phyloP scores from a whole-genome alignment of 2,113 vertebrate genomes.

The Chloropsis hardwickii region DNA sequence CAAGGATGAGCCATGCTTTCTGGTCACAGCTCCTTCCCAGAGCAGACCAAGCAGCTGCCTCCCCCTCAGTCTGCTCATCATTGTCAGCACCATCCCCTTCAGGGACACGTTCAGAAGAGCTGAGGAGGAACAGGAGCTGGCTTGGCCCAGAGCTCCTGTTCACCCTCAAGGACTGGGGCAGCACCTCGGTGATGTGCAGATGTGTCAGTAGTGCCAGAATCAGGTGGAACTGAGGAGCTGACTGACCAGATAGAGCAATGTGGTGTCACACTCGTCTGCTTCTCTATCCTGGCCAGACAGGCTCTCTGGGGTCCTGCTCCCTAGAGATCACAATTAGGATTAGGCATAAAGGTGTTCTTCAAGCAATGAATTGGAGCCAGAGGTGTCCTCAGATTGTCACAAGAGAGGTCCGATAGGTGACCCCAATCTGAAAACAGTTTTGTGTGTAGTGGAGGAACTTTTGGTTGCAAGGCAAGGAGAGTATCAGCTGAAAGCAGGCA shows the following conservation, averaged over 20 bases:
- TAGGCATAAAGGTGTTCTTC: background rate
- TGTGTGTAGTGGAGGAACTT: background rate
- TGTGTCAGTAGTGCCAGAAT: background rate
- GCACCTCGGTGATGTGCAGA: rapidly evolving
- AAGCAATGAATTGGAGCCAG: background rate
- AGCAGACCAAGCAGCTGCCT: background rate
- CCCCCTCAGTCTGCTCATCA: too few relatives aligned
- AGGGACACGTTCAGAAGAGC: background rate
- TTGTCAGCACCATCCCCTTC: background rate
- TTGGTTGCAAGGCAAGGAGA: background rate
- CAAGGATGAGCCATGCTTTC: background rate
- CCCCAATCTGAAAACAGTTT: background rate
- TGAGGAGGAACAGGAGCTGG: rapidly evolving
- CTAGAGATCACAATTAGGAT: background rate
- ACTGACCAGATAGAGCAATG: too few relatives aligned
- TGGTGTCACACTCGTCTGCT: background rate
- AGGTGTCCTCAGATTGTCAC: background rate
- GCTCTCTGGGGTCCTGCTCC: background rate
- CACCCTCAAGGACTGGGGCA: background rate
- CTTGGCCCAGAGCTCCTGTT: background rate
- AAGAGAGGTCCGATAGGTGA: too few relatives aligned
- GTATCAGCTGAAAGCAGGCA: background rate
- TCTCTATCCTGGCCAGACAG: background rate
- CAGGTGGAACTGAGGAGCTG: background rate
- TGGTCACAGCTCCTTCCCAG: background rate